Conservation (phyloP, 2,797 vertebrate species). For the Hoplostethus atlanticus region DNA sequence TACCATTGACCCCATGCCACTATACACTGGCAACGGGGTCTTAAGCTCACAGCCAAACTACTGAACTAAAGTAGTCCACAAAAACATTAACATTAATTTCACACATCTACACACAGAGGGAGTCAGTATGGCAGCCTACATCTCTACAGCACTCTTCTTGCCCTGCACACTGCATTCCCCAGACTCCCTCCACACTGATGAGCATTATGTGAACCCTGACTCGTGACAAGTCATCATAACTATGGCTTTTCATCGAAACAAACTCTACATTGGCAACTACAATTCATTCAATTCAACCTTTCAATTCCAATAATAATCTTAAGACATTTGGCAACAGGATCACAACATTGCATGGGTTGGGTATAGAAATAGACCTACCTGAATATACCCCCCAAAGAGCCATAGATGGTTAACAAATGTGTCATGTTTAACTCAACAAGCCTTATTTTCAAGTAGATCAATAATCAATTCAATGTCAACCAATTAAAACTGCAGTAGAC, state of each 20-base stretch:
- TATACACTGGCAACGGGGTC: constrained; percentile 14
- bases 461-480: no score
- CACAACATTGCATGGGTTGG: no score
- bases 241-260: not conserved
- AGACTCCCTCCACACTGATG: not conserved
- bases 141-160: not conserved
- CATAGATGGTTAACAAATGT: no score
- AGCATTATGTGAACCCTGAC: not conserved
- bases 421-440: no score
- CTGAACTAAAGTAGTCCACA: constrained; percentile 40
- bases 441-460: no score
- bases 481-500: not conserved
- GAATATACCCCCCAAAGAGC: no score
- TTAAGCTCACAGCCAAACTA: constrained; percentile 54
- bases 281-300: no score
- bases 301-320: no score
- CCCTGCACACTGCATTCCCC: not conserved
- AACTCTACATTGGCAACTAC: not conserved
- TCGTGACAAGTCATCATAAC: constrained; percentile 6
- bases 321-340: no score
- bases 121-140: not conserved
- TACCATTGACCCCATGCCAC: constrained; percentile 52
- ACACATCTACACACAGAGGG: constrained; percentile 6
- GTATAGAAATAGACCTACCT: no score
- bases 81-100: not conserved